Base-by-base conservation (phyloP, 2,888 invertebrate species). In the Clitarchus hookeri region DNA sequence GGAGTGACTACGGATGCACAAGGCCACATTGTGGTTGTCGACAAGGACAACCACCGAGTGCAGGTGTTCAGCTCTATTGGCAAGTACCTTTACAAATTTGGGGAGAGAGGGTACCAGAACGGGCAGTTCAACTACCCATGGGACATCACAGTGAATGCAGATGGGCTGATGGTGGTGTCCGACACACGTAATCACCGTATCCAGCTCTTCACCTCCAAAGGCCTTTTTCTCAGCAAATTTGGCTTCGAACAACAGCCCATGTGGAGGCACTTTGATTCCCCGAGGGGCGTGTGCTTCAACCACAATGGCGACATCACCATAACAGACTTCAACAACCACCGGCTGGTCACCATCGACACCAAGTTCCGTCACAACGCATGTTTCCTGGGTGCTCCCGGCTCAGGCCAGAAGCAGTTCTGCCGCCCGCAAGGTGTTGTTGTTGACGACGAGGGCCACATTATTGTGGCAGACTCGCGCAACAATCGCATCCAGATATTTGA, bases 101-200 rank as follows among this genome's bases (percentile, higher is more conserved):
- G 99, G n/a, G 96, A 96, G 88, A 96, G 96, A 89, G 98, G 98
- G 26, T 94, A 94, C 88, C 95, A 95, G 87, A 94, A 94, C 89
- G 98, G 98, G 0, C 97, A 98, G 91, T 98, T 98, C 91, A 97
- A 98, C 90, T 99, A 98, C 92, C 99, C 98, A 0, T 99, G 98
- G 98, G 98, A 98, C 92, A 97, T 98, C 9, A 98, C 98, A 13
- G 95, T 96, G 19, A 98, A 97, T 91, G 93, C 94, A 0, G 92
- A 94, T 79, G 96, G 97, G 48, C 95, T 96, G 89, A 97, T 99
- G 88, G 94, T 96, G 0, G 97, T 99, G 8, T 96, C 98, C 0
- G 98, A 99, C 91, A 97, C 98, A 0, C 94, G 98, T 85, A 99
- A 99, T 91, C 98, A 98, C 91, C 95, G 98, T 86, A 95, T 96